These are phyloP conservation scores for Gastrophryne carolinensis DNA, from an alignment of 2,797 vertebrate species.

Conservation along the genomic window DNA sequence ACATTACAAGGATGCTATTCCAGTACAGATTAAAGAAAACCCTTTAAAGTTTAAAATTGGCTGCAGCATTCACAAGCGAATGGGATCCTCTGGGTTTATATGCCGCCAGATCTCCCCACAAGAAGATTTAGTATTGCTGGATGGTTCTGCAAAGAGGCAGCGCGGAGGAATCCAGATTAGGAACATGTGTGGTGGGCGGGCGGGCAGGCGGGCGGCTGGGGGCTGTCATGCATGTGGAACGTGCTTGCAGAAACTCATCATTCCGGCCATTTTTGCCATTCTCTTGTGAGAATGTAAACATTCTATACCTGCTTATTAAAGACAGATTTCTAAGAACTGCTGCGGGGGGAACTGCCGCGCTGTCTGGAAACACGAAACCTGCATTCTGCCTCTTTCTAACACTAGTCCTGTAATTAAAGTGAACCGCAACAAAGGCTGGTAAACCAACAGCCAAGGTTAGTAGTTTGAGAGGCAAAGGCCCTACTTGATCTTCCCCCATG, in stretches of 20 bases:
- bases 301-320: conserved; percentile 41
- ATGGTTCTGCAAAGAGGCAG: no score
- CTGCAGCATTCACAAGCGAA: neutral
- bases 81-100: neutral
- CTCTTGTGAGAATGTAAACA: conserved; percentile 33
- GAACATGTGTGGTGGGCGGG: conserved; percentile 30
- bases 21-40: neutral
- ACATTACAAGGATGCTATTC: neutral
- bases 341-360: neutral
- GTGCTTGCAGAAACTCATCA: neutral
- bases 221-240: conserved; percentile 24
- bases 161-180: conserved; percentile 7
- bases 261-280: conserved; percentile 39
- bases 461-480: no score
- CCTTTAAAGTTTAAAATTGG: neutral
- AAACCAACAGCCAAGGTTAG: no score
- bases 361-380: neutral
- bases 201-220: neutral
- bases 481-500: no score
- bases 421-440: no score
- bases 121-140: neutral
- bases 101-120: neutral
- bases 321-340: conserved; percentile 46
- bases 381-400: neutral
- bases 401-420: no score